phyloP scores from a whole-genome alignment of 1,140 invertebrate genomes.

The Ruditapes philippinarum region DNA sequence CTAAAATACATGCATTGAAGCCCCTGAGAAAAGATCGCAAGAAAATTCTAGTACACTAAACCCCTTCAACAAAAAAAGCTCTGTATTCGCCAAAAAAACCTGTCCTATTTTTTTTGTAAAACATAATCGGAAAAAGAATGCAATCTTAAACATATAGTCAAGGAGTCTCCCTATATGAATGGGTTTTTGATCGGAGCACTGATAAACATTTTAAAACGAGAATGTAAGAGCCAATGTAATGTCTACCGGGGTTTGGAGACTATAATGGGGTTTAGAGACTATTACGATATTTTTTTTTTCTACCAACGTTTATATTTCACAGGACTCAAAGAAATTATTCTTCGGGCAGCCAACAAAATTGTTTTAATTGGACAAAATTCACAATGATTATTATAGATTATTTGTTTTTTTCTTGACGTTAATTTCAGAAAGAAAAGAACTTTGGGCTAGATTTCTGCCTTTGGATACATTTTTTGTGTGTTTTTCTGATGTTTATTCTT shows the following conservation, averaged over 20 bases:
- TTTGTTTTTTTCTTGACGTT: too few relatives aligned
- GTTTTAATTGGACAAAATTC: too few relatives aligned
- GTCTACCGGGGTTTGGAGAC: neutral
- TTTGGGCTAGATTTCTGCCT: too few relatives aligned
- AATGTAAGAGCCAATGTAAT: constrained; percentile 6
- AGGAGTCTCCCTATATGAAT: constrained; percentile 5
- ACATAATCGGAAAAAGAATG: constrained; percentile 21
- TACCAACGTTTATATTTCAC: too few relatives aligned
- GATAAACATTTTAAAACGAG: constrained; percentile 32
- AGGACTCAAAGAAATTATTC: too few relatives aligned
- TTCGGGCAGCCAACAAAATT: too few relatives aligned
- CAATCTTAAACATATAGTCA: constrained; percentile 18
- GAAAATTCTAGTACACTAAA: neutral
- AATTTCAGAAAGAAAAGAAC: too few relatives aligned
- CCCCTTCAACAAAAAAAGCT: neutral
- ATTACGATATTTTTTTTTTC: neutral
- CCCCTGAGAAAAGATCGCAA: neutral
- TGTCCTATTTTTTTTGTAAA: neutral
- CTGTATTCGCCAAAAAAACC: constrained; percentile 12
- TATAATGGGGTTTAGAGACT: neutral
- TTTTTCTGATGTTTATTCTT: too few relatives aligned
- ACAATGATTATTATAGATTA: too few relatives aligned
- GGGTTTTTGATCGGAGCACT: neutral
- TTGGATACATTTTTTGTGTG: too few relatives aligned
- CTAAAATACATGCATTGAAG: too few relatives aligned